Percentiles rank a stretch among this genome's conserved stretches.
Evolutionary conservation across 1,140 invertebrate genomes (phyloP).

Genomic region (Monochamus saltuarius): DNA sequence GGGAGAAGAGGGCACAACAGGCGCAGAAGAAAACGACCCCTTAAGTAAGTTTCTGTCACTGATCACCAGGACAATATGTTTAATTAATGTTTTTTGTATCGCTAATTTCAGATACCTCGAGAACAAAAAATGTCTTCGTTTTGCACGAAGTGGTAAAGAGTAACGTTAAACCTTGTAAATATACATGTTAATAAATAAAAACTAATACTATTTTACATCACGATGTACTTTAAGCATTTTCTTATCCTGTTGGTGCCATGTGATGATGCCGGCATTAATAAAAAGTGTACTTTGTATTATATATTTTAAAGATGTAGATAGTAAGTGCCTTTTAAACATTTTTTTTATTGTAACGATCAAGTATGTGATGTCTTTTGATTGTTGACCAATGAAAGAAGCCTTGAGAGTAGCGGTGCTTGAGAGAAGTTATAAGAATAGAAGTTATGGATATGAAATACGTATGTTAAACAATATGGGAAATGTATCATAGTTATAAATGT

Average conservation of each 20-base stretch:
- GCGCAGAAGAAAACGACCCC: slow-evolving; percentile 52
- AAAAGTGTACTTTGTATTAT: slow-evolving; percentile 21
- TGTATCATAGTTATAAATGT: slow-evolving; percentile 12
- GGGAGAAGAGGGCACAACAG: slow-evolving; percentile 71
- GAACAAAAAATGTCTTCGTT: not conserved
- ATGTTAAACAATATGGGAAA: slow-evolving; percentile 10
- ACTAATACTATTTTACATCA: slow-evolving; percentile 17
- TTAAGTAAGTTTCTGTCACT: not conserved
- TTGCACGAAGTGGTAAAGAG: not conserved
- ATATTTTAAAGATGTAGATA: slow-evolving; percentile 28
- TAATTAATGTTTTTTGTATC: not conserved
- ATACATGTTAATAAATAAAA: slow-evolving; percentile 18
- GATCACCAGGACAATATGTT: not conserved
- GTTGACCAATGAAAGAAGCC: slow-evolving; percentile 24
- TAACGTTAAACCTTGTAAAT: slow-evolving; percentile 2
- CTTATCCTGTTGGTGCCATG: slow-evolving; percentile 28
- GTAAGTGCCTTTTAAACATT: slow-evolving; percentile 27
- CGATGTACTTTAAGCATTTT: slow-evolving; percentile 17
- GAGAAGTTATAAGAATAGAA: slow-evolving; percentile 21
- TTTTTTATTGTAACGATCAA: slow-evolving; percentile 19
- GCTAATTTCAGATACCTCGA: not conserved
- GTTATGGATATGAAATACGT: slow-evolving; percentile 12
- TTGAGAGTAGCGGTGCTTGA: slow-evolving; percentile 28
- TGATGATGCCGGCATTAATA: slow-evolving; percentile 30
- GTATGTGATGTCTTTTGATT: slow-evolving; percentile 26